phyloP scores from a whole-genome alignment of 1,140 invertebrate species.

The Ceratitis capitata region DNA sequence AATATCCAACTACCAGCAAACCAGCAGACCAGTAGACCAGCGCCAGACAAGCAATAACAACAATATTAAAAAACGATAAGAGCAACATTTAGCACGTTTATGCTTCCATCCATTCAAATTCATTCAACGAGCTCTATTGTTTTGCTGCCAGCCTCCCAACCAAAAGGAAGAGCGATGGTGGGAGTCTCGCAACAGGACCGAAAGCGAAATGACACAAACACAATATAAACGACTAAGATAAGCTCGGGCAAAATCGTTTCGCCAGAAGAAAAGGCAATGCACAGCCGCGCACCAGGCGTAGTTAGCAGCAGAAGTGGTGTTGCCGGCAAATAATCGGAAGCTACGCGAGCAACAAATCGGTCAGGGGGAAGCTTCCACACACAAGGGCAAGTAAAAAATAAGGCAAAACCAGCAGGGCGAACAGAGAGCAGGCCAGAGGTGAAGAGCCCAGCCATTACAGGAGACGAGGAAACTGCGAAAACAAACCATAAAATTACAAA shows the following conservation, averaged over 20 bases:
- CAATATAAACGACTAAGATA: conserved; percentile 42
- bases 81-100: conserved; percentile 16
- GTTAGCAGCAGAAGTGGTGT: background rate
- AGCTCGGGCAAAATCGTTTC: background rate
- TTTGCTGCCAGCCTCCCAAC: background rate
- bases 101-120: no score
- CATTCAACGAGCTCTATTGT: background rate
- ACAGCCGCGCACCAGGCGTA: background rate
- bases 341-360: background rate
- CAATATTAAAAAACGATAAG: background rate
- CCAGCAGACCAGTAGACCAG: no score
- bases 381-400: background rate
- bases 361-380: background rate
- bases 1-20: no score
- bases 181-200: background rate
- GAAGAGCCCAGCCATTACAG: background rate
- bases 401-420: background rate
- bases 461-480: background rate
- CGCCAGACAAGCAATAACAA: background rate
- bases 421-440: background rate
- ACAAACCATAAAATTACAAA: conserved; percentile 40
- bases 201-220: conserved; percentile 35
- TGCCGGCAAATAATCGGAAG: background rate
- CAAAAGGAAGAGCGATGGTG: background rate
- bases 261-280: background rate